Evolutionary conservation across 64 coral and sea anemone genomes (phyloP).

Genomic region (Dendronephthya gigantea): DNA sequence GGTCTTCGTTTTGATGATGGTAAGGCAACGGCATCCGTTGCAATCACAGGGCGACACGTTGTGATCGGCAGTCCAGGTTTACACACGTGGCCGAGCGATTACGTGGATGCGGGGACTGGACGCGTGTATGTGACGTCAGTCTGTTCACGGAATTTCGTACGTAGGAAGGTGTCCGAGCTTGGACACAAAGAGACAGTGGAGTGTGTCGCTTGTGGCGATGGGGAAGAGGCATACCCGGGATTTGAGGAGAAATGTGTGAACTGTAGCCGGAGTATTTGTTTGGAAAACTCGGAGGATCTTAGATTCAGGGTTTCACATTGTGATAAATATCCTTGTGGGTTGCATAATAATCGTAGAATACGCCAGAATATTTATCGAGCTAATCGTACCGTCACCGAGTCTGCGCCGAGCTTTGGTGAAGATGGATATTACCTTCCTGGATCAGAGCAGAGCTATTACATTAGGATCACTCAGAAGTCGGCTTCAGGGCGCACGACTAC

Average conservation of each 20-base stretch:
- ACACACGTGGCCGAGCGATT: conserved; percentile 47
- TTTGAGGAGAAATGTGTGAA: conserved; percentile 4
- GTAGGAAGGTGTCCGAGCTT: conserved; percentile 29
- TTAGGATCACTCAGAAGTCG: background rate
- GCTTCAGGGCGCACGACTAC: background rate
- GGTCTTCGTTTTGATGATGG: conserved; percentile 32
- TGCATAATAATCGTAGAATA: background rate
- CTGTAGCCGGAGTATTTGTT: background rate
- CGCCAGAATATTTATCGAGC: background rate
- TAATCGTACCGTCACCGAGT: background rate
- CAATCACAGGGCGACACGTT: conserved; percentile 32
- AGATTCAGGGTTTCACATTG: background rate
- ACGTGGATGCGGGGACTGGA: conserved; percentile 33
- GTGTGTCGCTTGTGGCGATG: conserved; percentile 50
- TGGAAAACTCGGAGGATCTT: background rate
- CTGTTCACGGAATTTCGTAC: conserved; percentile 51
- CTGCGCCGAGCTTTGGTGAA: background rate
- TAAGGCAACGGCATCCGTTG: conserved; percentile 26
- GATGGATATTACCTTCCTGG: too few species aligned
- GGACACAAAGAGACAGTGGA: conserved; percentile 1
- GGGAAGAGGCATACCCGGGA: background rate
- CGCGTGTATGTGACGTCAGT: conserved; percentile 53
- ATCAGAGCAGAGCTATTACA: too few species aligned
- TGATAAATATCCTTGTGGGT: background rate
- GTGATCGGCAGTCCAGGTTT: conserved; percentile 57